These are phyloP conservation scores for Therioaphis trifolii DNA, from an alignment of 2,888 invertebrate genomes.

Conservation along the genomic window DNA sequence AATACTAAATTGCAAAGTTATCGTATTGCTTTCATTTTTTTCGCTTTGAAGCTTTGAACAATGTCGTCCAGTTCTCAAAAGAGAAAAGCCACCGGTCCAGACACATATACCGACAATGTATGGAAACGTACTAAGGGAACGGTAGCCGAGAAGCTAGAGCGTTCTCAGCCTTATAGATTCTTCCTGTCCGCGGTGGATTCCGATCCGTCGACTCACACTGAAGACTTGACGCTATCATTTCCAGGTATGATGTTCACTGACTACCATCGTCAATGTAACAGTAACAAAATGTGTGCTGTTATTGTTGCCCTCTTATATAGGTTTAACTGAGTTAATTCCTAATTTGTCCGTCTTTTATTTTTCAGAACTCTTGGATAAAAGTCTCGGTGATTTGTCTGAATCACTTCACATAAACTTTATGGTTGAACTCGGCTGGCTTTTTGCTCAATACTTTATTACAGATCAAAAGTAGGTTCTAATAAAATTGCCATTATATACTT, in stretches of 20 bases:
- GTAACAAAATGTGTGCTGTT: background rate
- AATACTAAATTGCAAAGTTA: no score
- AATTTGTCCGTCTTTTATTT: slow-evolving; percentile 65
- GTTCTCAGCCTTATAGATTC: slow-evolving; percentile 53
- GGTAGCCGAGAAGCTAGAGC: slow-evolving; percentile 51
- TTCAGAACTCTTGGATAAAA: slow-evolving; percentile 81
- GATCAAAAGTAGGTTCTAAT: slow-evolving; percentile 74
- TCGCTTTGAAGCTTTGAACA: background rate
- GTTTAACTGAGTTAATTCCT: background rate
- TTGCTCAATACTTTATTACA: slow-evolving; percentile 85
- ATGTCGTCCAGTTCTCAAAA: slow-evolving; percentile 20
- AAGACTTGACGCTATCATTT: slow-evolving; percentile 61
- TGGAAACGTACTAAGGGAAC: slow-evolving; percentile 62
- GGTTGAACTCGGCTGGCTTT: slow-evolving; percentile 89
- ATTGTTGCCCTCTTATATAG: background rate
- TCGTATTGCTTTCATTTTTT: background rate
- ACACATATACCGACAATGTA: slow-evolving; percentile 52
- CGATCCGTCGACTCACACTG: slow-evolving; percentile 50
- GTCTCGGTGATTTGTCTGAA: slow-evolving; percentile 79
- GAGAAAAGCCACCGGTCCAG: background rate
- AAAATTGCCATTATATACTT: background rate
- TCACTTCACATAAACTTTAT: slow-evolving; percentile 93
- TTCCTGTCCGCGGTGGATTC: slow-evolving; percentile 56
- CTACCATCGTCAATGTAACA: background rate
- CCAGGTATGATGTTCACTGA: slow-evolving; percentile 39